Evolutionary conservation across 2,113 vertebrate genomes (phyloP), one percentile per base, ranked within the genome.

Genomic region (Eira barbara): DNA sequence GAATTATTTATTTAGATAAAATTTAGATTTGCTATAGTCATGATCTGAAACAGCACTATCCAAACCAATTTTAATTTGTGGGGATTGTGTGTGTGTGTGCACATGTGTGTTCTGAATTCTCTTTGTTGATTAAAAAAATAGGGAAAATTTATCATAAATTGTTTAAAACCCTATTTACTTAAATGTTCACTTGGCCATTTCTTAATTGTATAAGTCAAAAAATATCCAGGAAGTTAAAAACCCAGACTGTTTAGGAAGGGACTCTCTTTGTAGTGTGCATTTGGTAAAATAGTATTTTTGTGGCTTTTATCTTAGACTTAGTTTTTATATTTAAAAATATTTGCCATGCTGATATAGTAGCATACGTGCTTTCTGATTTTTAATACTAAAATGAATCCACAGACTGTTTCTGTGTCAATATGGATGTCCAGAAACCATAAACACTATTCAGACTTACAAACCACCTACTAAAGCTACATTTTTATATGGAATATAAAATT

Each of bases 281-380:
- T 83, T 36, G 57, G 52, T 47, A 83, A 90, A 87, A 73, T 57
- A 76, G 52, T 61, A 57, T 79, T 82, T 92, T 88, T 83, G 34
- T 63, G 36, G 25, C 12, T 67, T 57, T 94, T 45, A 89, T 67
- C 65, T 96, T 73, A 34, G n/a, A 79, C 14, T 67, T 84, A 73
- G 61, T 67, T 76, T 93, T 95, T 96, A 80, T 27, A 88, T 29
- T 91, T 92, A 18, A 78, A 69, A 91, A 21, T 39, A 76, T 91
- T 71, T 91, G 12, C 27, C 42, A 76, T 55, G 55, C 88, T 65
- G 27, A 31, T 69, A 31, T 31, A 61, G 9, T 69, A 86, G 6
- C n/a, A 14, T 63, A 57, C 59, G 7, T 45, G 42, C 34, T 79
- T 80, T 87, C 83, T 83, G 78, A 47, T 80, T 89, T 87, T 89